A percentile compares a stretch with the other conserved stretches of the same genome.
phyloP scores from a whole-genome alignment of 2,113 vertebrate genomes.

The Colossoma macropomum region DNA sequence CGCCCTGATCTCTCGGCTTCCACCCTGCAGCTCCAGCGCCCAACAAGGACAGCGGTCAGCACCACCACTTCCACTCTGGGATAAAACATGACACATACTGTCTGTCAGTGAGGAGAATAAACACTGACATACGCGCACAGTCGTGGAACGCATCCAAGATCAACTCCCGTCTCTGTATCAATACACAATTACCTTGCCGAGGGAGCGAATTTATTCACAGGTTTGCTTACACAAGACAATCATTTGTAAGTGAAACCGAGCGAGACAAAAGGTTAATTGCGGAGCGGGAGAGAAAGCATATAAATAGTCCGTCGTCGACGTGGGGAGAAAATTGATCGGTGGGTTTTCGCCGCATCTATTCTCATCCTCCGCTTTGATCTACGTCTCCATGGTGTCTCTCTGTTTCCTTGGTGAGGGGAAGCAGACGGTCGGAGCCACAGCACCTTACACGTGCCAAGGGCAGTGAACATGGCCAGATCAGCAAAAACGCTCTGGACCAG shows the following conservation, averaged over 20 bases:
- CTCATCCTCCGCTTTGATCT: constrained; percentile 2
- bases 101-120: constrained; percentile 33
- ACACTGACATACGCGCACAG: constrained; percentile 18
- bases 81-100: constrained; percentile 44
- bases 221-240: constrained; percentile 45
- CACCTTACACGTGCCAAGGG: neutral
- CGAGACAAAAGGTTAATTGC: constrained; percentile 52
- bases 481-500: constrained; percentile 4
- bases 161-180: constrained; percentile 8
- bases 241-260: constrained; percentile 39
- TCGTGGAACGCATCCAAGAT: constrained; percentile 14
- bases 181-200: constrained; percentile 21
- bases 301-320: constrained; percentile 19
- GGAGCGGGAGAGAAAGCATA: constrained; percentile 1
- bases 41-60: constrained; percentile 23
- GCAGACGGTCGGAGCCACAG: neutral
- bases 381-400: neutral
- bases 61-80: constrained; percentile 24
- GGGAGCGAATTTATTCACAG: constrained; percentile 25
- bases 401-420: constrained; percentile 8
- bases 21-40: constrained; percentile 26
- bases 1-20: constrained; percentile 26
- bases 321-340: constrained; percentile 22
- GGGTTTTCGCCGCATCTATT: neutral
- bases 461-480: neutral